Evolutionary conservation across 2,888 invertebrate species (phyloP).

Genomic region (Watsonalla binaria): DNA sequence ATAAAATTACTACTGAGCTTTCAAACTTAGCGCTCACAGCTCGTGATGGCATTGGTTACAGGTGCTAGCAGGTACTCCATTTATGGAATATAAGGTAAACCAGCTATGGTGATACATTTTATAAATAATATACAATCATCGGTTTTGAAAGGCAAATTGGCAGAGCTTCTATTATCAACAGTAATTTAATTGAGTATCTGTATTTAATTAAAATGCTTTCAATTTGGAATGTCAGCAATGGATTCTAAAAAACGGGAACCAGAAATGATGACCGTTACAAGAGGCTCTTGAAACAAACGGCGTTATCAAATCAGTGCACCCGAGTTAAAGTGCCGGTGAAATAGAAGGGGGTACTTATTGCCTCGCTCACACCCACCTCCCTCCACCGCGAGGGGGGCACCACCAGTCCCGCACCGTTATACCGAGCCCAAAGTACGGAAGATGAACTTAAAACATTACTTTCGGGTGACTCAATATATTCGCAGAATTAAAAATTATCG

Average conservation of each 20-base stretch:
- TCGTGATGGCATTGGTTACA: too few relatives aligned
- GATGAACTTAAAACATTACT: constrained; percentile 33
- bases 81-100: too few relatives aligned
- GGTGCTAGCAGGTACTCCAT: too few relatives aligned
- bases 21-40: too few relatives aligned
- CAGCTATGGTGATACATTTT: not conserved
- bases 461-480: constrained; percentile 2
- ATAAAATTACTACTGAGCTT: too few relatives aligned
- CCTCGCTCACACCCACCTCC: constrained; percentile 32
- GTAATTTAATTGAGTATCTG: not conserved
- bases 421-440: constrained; percentile 22
- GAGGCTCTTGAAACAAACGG: constrained; percentile 73
- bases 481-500: constrained; percentile 13
- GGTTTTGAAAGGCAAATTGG: constrained; percentile 5
- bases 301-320: constrained; percentile 77
- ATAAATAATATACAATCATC: constrained; percentile 5
- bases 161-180: not conserved
- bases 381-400: constrained; percentile 6
- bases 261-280: constrained; percentile 55
- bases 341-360: constrained; percentile 73
- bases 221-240: constrained; percentile 27
- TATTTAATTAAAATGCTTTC: constrained; percentile 38
- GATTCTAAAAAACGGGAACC: constrained; percentile 48
- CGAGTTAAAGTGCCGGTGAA: constrained; percentile 74
- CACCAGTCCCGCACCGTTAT: not conserved